Percentiles rank a stretch among this genome's conserved stretches.
These are phyloP conservation scores for Sardinella longiceps DNA, from an alignment of 2,797 vertebrate genomes.

Conservation along the genomic window DNA sequence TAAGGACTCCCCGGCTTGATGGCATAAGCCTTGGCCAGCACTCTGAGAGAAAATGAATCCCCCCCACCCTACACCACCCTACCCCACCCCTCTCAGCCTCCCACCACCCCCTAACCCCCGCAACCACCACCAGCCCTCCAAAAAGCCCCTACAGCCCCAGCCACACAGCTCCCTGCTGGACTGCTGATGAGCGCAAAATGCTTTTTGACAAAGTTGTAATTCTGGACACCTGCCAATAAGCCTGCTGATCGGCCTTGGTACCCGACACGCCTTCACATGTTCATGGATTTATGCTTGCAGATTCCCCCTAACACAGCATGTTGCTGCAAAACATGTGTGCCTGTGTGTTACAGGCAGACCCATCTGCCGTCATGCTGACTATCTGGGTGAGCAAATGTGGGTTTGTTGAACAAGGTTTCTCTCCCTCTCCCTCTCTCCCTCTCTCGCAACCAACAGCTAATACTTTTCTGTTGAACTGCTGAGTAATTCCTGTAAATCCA, in stretches of 20 bases:
- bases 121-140: conserved; percentile 36
- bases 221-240: not conserved
- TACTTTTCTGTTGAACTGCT: not conserved
- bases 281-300: conserved; percentile 19
- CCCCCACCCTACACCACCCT: no score
- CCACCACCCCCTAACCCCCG: not conserved
- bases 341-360: not conserved
- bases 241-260: not conserved
- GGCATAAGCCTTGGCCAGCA: conserved; percentile 26
- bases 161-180: conserved; percentile 47
- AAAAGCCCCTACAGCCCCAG: conserved; percentile 61
- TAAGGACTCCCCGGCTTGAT: conserved; percentile 34
- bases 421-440: not conserved
- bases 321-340: conserved; percentile 1
- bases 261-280: not conserved
- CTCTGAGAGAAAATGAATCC: conserved; percentile 29
- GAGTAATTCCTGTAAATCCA: not conserved
- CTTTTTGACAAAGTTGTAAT: conserved; percentile 45
- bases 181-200: conserved; percentile 44
- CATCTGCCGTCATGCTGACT: conserved; percentile 14
- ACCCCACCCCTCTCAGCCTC: not conserved
- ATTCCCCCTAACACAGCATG: conserved; percentile 17
- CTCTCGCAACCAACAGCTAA: not conserved
- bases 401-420: conserved; percentile 14
- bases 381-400: not conserved